Evolutionary conservation across 2,113 vertebrate species (phyloP).

Genomic region (Tachysurus fulvidraco): DNA sequence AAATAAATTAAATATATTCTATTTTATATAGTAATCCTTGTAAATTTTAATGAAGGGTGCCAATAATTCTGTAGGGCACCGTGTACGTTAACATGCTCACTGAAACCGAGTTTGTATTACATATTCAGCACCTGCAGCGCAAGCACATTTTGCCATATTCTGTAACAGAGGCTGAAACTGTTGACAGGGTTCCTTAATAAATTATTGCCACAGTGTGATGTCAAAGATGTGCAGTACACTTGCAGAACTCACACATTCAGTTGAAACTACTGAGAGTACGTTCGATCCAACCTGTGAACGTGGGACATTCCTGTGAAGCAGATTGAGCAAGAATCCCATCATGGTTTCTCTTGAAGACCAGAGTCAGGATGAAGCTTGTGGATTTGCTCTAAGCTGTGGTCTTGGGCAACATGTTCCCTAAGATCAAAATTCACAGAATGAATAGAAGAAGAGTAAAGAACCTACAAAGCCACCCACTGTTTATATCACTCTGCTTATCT

Average conservation of each 20-base stretch:
- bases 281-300: slow-evolving; percentile 64
- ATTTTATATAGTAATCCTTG: not conserved
- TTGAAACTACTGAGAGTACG: not conserved
- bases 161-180: slow-evolving; percentile 17
- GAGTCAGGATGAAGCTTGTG: slow-evolving; percentile 63
- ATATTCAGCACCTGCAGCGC: not conserved
- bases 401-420: slow-evolving; percentile 70
- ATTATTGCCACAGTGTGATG: slow-evolving; percentile 7
- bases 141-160: not conserved
- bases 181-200: slow-evolving; percentile 9
- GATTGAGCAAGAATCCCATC: slow-evolving; percentile 69
- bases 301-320: slow-evolving; percentile 63
- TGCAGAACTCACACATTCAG: not conserved
- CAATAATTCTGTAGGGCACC: not conserved
- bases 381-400: slow-evolving; percentile 57
- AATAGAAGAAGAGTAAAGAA: not conserved
- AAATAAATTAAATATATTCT: not conserved
- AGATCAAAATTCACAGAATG: not conserved
- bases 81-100: slow-evolving; percentile 8
- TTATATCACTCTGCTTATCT: not conserved
- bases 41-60: not conserved
- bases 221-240: not conserved
- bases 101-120: slow-evolving; percentile 18
- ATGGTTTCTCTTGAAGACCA: slow-evolving; percentile 70
- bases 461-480: not conserved